A percentile compares a stretch with the other conserved stretches of the same genome.
These are phyloP conservation scores for Artibeus jamaicensis DNA, from an alignment of 2,797 vertebrate species.

Conservation along the genomic window DNA sequence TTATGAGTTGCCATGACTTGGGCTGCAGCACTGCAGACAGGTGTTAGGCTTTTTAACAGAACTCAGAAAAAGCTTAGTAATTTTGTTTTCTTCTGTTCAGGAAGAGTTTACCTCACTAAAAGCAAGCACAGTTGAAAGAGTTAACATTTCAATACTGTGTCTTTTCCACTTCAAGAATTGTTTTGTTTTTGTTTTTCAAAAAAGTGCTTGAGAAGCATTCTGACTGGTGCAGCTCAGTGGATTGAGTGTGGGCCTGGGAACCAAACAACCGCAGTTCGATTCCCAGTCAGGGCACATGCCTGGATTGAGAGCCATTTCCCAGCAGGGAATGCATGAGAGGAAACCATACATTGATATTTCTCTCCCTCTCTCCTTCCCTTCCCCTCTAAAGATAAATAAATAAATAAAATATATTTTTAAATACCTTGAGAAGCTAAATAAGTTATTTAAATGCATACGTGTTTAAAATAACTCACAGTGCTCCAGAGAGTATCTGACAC, in stretches of 20 bases:
- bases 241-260: too few relatives aligned
- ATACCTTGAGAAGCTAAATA: conserved; percentile 78
- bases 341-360: too few relatives aligned
- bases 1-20: background rate
- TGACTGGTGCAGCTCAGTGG: too few relatives aligned
- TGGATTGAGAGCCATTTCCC: too few relatives aligned
- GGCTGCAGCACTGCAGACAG: background rate
- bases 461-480: conserved; percentile 79
- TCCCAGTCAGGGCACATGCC: too few relatives aligned
- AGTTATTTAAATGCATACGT: conserved; percentile 84
- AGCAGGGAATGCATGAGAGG: too few relatives aligned
- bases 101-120: conserved; percentile 39
- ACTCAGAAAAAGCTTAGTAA: background rate
- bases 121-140: conserved; percentile 25
- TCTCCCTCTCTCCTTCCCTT: too few relatives aligned
- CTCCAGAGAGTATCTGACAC: conserved; percentile 76
- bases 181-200: conserved; percentile 64
- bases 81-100: background rate
- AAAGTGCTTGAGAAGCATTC: too few relatives aligned
- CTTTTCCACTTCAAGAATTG: conserved; percentile 69
- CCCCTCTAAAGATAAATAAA: too few relatives aligned
- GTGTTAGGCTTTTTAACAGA: background rate
- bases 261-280: too few relatives aligned
- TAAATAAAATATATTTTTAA: too few relatives aligned
- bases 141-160: conserved; percentile 69